A percentile compares a stretch with the other conserved stretches of the same genome.
Evolutionary conservation across 2,797 vertebrate genomes (phyloP).

Genomic region (Tapirus indicus): DNA sequence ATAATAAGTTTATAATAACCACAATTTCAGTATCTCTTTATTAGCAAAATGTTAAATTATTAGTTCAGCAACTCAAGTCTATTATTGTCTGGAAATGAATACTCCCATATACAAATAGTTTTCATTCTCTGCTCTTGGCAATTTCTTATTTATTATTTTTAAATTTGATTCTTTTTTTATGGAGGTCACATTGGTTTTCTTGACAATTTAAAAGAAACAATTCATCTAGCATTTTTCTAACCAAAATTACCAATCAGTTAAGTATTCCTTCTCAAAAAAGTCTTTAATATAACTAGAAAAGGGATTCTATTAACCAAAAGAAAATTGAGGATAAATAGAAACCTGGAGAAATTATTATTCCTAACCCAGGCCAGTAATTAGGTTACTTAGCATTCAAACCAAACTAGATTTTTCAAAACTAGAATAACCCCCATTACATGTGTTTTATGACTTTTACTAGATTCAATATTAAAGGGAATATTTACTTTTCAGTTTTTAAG

Average conservation of each 20-base stretch:
- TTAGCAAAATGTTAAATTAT: background rate
- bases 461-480: background rate
- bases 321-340: background rate
- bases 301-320: background rate
- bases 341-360: background rate
- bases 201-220: background rate
- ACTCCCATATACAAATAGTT: background rate
- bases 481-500: conserved; percentile 4
- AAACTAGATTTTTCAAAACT: background rate
- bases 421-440: background rate
- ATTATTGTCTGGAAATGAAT: background rate
- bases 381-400: background rate
- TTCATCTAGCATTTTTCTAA: background rate
- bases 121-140: background rate
- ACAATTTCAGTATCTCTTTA: background rate
- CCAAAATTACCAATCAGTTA: background rate
- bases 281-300: background rate
- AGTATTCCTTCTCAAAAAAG: background rate
- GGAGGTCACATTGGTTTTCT: too few species aligned
- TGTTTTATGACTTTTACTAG: background rate
- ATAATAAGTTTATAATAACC: background rate
- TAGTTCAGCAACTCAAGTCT: background rate
- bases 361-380: background rate
- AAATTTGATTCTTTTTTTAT: too few species aligned
- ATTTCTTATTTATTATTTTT: background rate